phyloP scores from a whole-genome alignment of 2,113 vertebrate genomes.

The Eulemur rufifrons region DNA sequence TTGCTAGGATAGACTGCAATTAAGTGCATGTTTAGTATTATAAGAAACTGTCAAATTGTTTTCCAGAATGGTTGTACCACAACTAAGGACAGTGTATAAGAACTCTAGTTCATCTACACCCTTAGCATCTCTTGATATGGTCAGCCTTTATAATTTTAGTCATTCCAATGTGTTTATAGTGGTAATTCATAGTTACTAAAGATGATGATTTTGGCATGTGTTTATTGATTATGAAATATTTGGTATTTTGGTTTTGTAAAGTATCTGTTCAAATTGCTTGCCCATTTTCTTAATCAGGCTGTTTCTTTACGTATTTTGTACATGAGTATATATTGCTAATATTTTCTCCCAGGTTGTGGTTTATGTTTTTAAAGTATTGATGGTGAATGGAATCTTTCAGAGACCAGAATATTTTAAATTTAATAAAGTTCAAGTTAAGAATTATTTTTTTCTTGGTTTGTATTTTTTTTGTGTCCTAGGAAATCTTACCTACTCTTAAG shows the following conservation, averaged over 20 bases:
- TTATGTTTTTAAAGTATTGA: background rate
- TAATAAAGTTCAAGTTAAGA: background rate
- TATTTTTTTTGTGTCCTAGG: background rate
- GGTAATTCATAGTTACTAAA: background rate
- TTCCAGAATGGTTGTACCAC: background rate
- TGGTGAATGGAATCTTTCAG: background rate
- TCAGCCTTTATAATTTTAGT: background rate
- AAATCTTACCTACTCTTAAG: background rate
- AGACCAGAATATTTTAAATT: background rate
- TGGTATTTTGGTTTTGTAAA: background rate
- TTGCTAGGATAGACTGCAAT: background rate
- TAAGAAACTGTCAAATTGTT: background rate
- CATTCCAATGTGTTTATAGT: background rate
- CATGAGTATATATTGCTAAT: background rate
- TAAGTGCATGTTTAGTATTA: background rate
- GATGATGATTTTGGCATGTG: accelerated
- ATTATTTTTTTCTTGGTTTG: background rate
- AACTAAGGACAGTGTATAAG: background rate
- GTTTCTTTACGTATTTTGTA: background rate
- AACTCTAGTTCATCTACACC: background rate
- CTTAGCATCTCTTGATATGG: background rate
- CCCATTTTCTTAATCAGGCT: background rate
- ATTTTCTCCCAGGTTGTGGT: background rate
- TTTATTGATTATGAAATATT: background rate
- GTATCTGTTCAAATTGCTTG: background rate